A percentile compares a stretch with the other conserved stretches of the same genome.
Evolutionary conservation across 2,797 vertebrate species (phyloP).

Genomic region (Enteromius anoplus): DNA sequence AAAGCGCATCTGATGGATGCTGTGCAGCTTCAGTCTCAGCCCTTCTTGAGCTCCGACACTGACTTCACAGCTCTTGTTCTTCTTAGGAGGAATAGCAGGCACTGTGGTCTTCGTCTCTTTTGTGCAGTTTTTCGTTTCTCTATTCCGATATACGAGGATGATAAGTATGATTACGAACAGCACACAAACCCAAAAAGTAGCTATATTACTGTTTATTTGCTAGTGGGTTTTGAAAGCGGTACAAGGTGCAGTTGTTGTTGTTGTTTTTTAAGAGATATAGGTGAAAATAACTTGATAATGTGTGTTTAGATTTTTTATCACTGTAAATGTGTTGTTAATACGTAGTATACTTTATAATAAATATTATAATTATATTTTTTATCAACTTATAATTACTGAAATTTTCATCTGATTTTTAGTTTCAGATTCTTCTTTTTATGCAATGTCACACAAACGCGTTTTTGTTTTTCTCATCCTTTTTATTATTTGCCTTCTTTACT

Average conservation of each 20-base stretch:
- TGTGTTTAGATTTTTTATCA: neutral
- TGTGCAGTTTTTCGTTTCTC: neutral
- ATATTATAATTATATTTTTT: neutral
- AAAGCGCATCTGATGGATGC: constrained; percentile 45
- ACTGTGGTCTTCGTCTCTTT: neutral
- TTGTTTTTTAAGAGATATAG: neutral
- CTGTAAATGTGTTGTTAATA: neutral
- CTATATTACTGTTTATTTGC: neutral
- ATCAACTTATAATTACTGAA: neutral
- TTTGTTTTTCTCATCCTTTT: neutral
- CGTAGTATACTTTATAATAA: neutral
- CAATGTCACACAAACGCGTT: neutral
- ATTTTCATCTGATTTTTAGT: neutral
- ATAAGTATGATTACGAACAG: neutral
- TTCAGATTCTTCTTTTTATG: neutral
- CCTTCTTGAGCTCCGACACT: constrained; percentile 13
- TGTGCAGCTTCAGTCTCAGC: constrained; percentile 18
- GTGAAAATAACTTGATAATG: neutral
- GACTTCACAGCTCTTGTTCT: neutral
- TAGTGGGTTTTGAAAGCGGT: neutral
- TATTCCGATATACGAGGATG: neutral
- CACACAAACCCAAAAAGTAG: neutral
- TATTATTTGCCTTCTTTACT: neutral
- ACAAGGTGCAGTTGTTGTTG: neutral
- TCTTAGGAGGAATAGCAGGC: neutral